phyloP scores from a whole-genome alignment of 2,888 invertebrate species.

The Scrobipalpa costella region DNA sequence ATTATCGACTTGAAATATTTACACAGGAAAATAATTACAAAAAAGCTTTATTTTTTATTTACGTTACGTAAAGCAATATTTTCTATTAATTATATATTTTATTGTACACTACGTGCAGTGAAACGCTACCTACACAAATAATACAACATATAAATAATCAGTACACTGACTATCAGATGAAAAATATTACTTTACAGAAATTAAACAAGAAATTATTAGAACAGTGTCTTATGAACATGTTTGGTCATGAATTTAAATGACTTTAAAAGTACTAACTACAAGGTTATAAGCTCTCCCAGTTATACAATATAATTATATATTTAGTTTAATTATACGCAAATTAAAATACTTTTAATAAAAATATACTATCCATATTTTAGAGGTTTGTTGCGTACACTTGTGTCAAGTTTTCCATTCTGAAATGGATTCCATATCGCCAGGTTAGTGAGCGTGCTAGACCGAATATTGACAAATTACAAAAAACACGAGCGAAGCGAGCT shows the following conservation, averaged over 20 bases:
- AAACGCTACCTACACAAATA: not conserved
- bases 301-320: too few relatives aligned
- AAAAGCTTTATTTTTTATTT: not conserved
- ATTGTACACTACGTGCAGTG: not conserved
- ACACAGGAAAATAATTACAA: not conserved
- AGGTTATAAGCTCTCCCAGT: not conserved
- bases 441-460: too few relatives aligned
- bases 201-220: not conserved
- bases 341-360: too few relatives aligned
- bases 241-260: not conserved
- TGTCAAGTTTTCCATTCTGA: too few relatives aligned
- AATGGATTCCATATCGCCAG: too few relatives aligned
- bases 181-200: not conserved
- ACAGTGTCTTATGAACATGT: not conserved
- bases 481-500: too few relatives aligned
- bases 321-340: too few relatives aligned
- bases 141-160: not conserved
- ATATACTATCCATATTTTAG: too few relatives aligned
- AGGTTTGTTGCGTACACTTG: too few relatives aligned
- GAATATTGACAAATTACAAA: too few relatives aligned
- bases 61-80: too few relatives aligned
- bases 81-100: not conserved
- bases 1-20: not conserved
- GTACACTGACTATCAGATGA: too few relatives aligned
- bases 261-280: not conserved